phyloP scores from a whole-genome alignment of 2,113 vertebrate species.

The Stigmatopora argus region DNA sequence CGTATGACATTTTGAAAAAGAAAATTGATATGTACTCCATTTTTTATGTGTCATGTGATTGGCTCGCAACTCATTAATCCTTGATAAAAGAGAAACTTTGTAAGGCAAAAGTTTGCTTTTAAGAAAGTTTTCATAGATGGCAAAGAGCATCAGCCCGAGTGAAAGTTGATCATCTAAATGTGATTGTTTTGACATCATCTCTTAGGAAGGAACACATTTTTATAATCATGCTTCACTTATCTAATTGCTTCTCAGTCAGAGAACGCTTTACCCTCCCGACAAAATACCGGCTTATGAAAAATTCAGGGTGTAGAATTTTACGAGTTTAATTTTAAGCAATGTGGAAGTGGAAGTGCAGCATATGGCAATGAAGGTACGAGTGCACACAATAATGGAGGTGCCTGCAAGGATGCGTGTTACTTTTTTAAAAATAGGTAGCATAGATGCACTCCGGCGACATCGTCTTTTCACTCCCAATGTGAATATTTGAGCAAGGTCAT shows the following conservation, averaged over 20 bases:
- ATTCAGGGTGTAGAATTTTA: slow-evolving; percentile 21
- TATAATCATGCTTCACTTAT: neutral
- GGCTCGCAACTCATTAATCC: no score
- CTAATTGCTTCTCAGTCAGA: slow-evolving; percentile 30
- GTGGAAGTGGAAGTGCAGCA: slow-evolving; percentile 18
- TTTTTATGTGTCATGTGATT: no score
- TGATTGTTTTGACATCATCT: slow-evolving; percentile 4
- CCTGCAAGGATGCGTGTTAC: neutral
- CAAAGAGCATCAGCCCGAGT: slow-evolving; percentile 17
- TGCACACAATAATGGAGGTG: neutral
- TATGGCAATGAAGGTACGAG: neutral
- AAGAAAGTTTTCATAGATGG: neutral
- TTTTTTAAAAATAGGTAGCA: slow-evolving; percentile 24
- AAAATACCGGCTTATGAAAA: slow-evolving; percentile 32
- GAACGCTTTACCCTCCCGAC: slow-evolving; percentile 12
- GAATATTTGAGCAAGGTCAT: neutral
- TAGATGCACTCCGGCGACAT: slow-evolving; percentile 8
- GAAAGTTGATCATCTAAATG: slow-evolving; percentile 16
- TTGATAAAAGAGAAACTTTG: neutral
- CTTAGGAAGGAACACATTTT: slow-evolving; percentile 7
- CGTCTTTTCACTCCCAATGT: neutral
- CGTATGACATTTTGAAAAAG: neutral
- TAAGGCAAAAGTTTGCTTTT: neutral
- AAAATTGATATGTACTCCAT: no score
- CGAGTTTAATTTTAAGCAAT: slow-evolving; percentile 28